Evolutionary conservation across 2,888 invertebrate species (phyloP), one percentile per base, ranked within the genome.

Genomic region (Euclidia mi): DNA sequence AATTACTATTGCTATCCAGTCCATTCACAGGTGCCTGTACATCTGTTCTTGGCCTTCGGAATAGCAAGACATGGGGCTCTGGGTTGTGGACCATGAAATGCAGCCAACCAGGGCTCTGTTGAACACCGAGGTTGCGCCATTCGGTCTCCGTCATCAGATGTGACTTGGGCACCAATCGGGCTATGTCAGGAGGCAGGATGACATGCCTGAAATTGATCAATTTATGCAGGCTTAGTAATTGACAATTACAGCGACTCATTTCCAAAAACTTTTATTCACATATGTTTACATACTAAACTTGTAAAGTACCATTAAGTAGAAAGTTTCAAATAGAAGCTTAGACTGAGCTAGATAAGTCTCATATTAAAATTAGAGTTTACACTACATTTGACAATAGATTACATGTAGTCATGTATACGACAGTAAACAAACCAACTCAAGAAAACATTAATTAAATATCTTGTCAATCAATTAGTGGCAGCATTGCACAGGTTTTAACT

Each of bases 121-220:
- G 98, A 0, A 99, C 98, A 0, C 99, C 99, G 0, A 99, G 95
- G 88, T 98, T 98, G 58, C 99, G 95, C 99, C 99, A 99, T 89
- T 99, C 99, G 0, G 97, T 96, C 92, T 99, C 99, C 0, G 98
- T 97, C 98, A 99, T 98, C 42, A 99, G 92, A 83, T 98, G 98
- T 0, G 97, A 96, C 82, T 98, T 97, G 0, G 99, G 99, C 0
- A 99, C 98, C 46, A 97, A 91, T 65, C 97, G 97, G 0, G 98
- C 97, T 35, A 98, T 92, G 65, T 98, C 98, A 12, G 96, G 95
- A 1, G 99, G 98, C 28, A 99, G 89, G 79, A 98, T 98, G 0
- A 99, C 99, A 92, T 99, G 99, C 72, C 99, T 98, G 82, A 7
- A 90, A 89, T 31, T 44, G 37, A 18, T 11, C 20, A 4, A 3